phyloP scores from a whole-genome alignment of 2,113 vertebrate genomes.

The Psophia crepitans region DNA sequence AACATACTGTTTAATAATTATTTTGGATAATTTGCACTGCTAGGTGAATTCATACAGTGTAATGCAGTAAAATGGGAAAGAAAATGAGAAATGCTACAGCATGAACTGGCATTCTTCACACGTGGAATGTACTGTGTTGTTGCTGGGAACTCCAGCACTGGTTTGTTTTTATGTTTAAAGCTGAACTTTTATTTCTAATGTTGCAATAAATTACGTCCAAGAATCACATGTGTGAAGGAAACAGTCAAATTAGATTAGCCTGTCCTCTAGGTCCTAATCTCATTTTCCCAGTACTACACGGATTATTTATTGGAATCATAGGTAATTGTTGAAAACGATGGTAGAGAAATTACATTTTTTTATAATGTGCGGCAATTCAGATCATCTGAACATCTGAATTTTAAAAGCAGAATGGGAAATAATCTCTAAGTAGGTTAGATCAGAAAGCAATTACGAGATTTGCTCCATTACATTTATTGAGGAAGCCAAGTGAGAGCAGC shows the following conservation, averaged over 20 bases:
- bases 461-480: not conserved
- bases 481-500: not conserved
- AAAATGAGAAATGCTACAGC: not conserved
- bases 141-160: not conserved
- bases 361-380: not conserved
- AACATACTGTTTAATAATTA: not conserved
- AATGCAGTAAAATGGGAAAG: not conserved
- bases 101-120: not conserved
- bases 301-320: not conserved
- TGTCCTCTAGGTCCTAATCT: not conserved
- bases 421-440: not conserved
- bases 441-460: not conserved
- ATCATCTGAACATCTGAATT: not conserved
- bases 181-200: not conserved
- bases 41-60: not conserved
- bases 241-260: not conserved
- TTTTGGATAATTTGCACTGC: not conserved
- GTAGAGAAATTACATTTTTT: not conserved
- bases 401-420: not conserved
- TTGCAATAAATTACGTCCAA: not conserved
- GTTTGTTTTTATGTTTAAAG: not conserved
- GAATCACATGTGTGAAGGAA: not conserved
- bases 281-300: not conserved
- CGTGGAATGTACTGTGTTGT: not conserved
- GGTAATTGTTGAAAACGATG: not conserved